A percentile compares a stretch with the other conserved stretches of the same genome.
Conservation (phyloP, 2,113 vertebrate genomes). For the Panthera uncia region DNA sequence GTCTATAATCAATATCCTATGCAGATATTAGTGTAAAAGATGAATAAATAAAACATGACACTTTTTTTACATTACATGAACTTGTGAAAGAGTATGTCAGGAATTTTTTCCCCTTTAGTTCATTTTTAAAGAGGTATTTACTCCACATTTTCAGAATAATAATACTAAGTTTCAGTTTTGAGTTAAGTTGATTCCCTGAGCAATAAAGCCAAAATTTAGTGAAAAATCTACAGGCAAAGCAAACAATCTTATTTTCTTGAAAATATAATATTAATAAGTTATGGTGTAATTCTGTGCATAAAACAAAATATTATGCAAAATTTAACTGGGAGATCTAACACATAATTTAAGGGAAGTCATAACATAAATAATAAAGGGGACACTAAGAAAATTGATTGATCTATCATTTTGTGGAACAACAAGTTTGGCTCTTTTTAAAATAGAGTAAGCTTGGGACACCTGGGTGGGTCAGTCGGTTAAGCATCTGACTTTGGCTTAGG, state of each 20-base stretch:
- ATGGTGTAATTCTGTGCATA: neutral
- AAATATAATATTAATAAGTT: neutral
- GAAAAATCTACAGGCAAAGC: neutral
- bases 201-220: neutral
- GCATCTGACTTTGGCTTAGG: too few relatives aligned
- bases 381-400: neutral
- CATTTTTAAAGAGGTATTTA: neutral
- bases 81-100: neutral
- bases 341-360: neutral
- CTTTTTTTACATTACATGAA: neutral
- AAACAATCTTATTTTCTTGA: constrained; percentile 39
- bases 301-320: neutral
- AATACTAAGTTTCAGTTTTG: neutral
- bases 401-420: neutral
- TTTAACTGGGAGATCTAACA: neutral
- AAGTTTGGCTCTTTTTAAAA: neutral
- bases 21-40: constrained; percentile 27
- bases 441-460: too few relatives aligned
- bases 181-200: neutral
- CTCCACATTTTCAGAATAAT: neutral
- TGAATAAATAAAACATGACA: neutral
- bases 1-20: neutral
- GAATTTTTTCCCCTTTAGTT: neutral
- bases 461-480: too few relatives aligned
- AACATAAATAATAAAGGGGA: neutral